Base-by-base conservation (phyloP, 2,888 invertebrate genomes). In the Dinocampus coccinellae region DNA sequence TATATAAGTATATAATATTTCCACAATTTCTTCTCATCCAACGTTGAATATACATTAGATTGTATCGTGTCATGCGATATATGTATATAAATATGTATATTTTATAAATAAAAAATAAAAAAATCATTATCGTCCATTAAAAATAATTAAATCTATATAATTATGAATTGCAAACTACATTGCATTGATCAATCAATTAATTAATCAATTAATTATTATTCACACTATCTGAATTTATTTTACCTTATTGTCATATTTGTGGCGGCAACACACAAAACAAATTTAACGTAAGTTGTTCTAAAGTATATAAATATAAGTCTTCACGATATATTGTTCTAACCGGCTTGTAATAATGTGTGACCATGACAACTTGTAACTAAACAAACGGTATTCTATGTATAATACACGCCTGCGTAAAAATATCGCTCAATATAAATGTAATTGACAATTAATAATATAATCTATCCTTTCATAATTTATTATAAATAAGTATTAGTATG, bases 341-440 rank as follows among this genome's bases (percentile, higher is more conserved):
- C 75, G 72, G 39, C 58, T 53, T 57, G 71, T 73, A 72, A 74
- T 69, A 39, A 74, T 75, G 62, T 72, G 82, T 82, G 75, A 75
- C 80, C 79, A 81, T 82, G 79, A 80, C 78, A 77, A 82, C 82
- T 68, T 77, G 78, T 80, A 81, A 81, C 77, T 77, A 81, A 78
- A 78, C 81, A 81, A 75, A 77, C 60, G 52, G 75, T 68, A 58
- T 70, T 57, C 42, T 70, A 58, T 72, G 57, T 62, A 67, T 52
- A 24, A 29, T 62, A 58, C 72, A 78, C 78, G 79, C 79, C 69
- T 79, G 78, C 78, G 76, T 76, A 55, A 57, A 73, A 68, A 72
- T 61, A 61, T 65, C 61, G 72, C 63, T 75, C 70, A 57, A 75
- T 67, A 74, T 52, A 42, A 47, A 47, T 47, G 47, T 47, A 47